These are phyloP conservation scores for Athrips mouffetella DNA, from an alignment of 2,888 invertebrate genomes.

Conservation along the genomic window DNA sequence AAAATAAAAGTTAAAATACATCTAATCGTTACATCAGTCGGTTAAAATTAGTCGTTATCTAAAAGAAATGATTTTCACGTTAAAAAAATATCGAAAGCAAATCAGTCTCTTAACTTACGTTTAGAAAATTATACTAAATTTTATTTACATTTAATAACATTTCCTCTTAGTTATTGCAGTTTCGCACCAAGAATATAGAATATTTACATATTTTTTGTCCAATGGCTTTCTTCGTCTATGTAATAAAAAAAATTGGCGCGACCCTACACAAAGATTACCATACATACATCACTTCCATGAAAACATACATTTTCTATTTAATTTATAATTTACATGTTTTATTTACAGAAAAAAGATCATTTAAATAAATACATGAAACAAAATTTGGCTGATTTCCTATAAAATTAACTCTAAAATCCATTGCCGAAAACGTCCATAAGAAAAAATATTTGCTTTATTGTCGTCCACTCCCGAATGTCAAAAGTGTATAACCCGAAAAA, in stretches of 20 bases:
- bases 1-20: conserved; percentile 37
- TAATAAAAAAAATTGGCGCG: conserved; percentile 12
- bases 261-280: conserved; percentile 21
- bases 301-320: conserved; percentile 69
- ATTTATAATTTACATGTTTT: conserved; percentile 62
- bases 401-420: conserved; percentile 27
- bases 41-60: conserved; percentile 48
- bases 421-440: conserved; percentile 28
- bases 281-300: conserved; percentile 28
- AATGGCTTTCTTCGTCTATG: background rate
- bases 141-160: conserved; percentile 56
- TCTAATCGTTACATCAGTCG: conserved; percentile 57
- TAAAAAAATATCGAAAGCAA: conserved; percentile 56
- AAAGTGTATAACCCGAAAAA: conserved; percentile 27
- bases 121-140: conserved; percentile 55
- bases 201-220: conserved; percentile 14
- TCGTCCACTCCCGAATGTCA: conserved; percentile 43
- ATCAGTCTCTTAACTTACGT: conserved; percentile 74
- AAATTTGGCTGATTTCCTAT: conserved; percentile 57
- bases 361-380: conserved; percentile 55
- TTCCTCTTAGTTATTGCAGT: conserved; percentile 25
- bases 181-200: conserved; percentile 32
- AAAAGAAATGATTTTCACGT: conserved; percentile 37
- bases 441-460: conserved; percentile 45
- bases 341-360: conserved; percentile 64